Evolutionary conservation across 1,140 invertebrate species (phyloP).

Genomic region (Bombus picipes): DNA sequence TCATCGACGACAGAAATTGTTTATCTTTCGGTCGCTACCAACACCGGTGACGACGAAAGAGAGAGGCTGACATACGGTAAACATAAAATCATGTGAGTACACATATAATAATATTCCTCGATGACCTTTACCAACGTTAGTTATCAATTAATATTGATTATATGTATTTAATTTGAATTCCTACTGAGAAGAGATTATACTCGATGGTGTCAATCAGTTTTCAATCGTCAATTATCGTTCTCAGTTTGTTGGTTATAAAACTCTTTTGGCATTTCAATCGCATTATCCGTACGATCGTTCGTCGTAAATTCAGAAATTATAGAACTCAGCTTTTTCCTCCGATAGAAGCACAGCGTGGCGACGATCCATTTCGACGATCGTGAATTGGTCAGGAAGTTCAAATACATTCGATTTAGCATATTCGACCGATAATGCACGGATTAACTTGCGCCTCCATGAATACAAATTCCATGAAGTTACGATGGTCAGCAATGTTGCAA

Average conservation of each 20-base stretch:
- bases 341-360: neutral
- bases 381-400: conserved; percentile 30
- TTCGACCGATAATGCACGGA: neutral
- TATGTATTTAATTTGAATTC: too few relatives aligned
- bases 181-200: neutral
- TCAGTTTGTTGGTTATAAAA: neutral
- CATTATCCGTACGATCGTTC: neutral
- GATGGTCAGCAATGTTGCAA: conserved; percentile 26
- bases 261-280: neutral
- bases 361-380: neutral
- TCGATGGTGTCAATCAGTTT: neutral
- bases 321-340: neutral
- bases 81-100: conserved; percentile 44
- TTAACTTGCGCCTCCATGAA: conserved; percentile 20
- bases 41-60: conserved; percentile 23
- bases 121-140: neutral
- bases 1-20: conserved; percentile 37
- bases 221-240: neutral
- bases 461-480: neutral
- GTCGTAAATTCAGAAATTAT: neutral
- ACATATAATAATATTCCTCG: neutral
- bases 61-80: conserved; percentile 6
- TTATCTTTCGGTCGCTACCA: conserved; percentile 6
- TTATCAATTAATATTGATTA: neutral
- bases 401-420: conserved; percentile 34